Conservation (phyloP, 2,888 invertebrate species). For the Caenorhabditis angaria region DNA sequence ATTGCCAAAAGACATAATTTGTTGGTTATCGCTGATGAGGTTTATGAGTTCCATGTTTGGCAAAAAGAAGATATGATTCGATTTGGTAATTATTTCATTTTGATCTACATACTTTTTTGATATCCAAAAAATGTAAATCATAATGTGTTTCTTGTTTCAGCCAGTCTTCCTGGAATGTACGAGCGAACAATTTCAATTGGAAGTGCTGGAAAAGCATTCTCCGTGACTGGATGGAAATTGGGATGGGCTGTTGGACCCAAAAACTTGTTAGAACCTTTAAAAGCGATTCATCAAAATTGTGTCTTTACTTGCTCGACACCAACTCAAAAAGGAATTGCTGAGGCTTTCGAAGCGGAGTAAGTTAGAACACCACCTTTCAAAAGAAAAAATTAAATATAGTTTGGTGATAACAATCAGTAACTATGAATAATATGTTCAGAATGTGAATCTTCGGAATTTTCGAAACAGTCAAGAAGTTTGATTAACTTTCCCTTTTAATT, state of each 20-base stretch:
- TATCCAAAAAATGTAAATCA: no score
- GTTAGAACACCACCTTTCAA: no score
- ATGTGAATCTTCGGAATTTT: no score
- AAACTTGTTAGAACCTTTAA: slow-evolving; percentile 82
- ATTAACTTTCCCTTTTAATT: no score
- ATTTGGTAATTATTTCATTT: slow-evolving; percentile 79
- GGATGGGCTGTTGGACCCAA: slow-evolving; percentile 96
- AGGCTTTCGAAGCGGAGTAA: slow-evolving; percentile 86
- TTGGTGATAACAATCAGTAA: no score
- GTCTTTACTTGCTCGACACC: slow-evolving; percentile 83
- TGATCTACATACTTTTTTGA: slow-evolving; percentile 13
- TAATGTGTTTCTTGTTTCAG: no score
- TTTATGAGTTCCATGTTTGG: slow-evolving; percentile 96
- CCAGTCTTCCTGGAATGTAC: slow-evolving; percentile 94
- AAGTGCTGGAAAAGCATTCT: slow-evolving; percentile 96
- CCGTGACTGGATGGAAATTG: slow-evolving; percentile 92
- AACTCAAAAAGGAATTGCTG: slow-evolving; percentile 84
- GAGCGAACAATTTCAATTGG: slow-evolving; percentile 95
- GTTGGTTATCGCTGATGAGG: slow-evolving; percentile 92
- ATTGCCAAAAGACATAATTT: slow-evolving; percentile 91
- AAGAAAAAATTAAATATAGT: no score
- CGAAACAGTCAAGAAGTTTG: no score
- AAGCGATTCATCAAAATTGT: slow-evolving; percentile 90
- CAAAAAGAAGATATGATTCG: slow-evolving; percentile 84
- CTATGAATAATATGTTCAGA: no score